These are phyloP conservation scores for Pelusios castaneus DNA, from an alignment of 2,113 vertebrate species.

Conservation along the genomic window DNA sequence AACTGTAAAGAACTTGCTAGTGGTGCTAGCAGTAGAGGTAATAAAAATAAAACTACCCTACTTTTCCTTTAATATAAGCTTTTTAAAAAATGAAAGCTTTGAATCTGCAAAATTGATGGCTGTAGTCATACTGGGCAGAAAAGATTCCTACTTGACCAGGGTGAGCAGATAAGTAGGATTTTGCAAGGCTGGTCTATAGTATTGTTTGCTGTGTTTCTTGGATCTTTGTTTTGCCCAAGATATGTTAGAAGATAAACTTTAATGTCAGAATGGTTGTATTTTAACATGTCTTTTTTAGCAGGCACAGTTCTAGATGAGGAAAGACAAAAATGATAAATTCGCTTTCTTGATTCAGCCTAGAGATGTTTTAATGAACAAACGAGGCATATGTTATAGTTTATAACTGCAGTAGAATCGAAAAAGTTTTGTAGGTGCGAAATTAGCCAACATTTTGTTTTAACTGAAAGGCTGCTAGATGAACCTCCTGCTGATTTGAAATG, in stretches of 20 bases:
- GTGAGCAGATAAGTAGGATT: background rate
- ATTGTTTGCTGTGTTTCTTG: background rate
- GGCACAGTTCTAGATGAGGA: background rate
- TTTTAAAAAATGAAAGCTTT: background rate
- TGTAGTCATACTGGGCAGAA: background rate
- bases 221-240: background rate
- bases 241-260: background rate
- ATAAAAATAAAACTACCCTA: background rate
- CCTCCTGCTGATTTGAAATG: background rate
- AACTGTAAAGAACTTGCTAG: background rate
- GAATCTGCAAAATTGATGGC: background rate
- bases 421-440: background rate
- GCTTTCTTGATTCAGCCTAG: background rate
- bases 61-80: background rate
- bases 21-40: rapidly evolving
- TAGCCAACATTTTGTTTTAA: background rate
- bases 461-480: background rate
- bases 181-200: background rate
- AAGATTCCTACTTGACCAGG: background rate
- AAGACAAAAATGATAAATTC: background rate
- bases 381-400: background rate
- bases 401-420: background rate
- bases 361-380: background rate
- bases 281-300: background rate
- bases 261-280: background rate